These are phyloP conservation scores for Eudemis profundana DNA, from an alignment of 2,888 invertebrate genomes.

Conservation along the genomic window DNA sequence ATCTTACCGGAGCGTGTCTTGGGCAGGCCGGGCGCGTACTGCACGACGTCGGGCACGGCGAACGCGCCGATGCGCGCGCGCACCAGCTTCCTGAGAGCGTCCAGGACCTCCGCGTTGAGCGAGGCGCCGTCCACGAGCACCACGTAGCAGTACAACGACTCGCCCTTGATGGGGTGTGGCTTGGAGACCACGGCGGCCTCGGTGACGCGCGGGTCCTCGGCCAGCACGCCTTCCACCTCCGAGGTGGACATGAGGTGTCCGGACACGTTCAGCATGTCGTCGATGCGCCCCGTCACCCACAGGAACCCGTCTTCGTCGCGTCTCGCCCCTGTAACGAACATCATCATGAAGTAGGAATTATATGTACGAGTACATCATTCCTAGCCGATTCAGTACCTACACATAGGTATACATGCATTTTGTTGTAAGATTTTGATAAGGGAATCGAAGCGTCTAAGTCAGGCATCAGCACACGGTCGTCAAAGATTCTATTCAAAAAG, in stretches of 20 bases:
- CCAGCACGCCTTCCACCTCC: slow-evolving; percentile 94
- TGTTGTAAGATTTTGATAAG: no score
- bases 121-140: slow-evolving; percentile 92
- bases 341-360: no score
- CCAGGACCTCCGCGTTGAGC: slow-evolving; percentile 89
- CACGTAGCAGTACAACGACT: slow-evolving; percentile 98
- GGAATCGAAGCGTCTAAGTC: no score
- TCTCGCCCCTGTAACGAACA: slow-evolving; percentile 88
- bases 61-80: slow-evolving; percentile 97
- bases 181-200: slow-evolving; percentile 99
- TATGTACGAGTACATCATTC: no score
- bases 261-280: slow-evolving; percentile 99
- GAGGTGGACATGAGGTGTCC: slow-evolving; percentile 99
- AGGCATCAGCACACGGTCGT: no score
- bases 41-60: slow-evolving; percentile 97
- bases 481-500: no score
- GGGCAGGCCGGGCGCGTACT: slow-evolving; percentile 96
- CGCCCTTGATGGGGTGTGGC: slow-evolving; percentile 97
- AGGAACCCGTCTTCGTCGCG: slow-evolving; percentile 97
- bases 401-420: no score
- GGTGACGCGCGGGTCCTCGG: slow-evolving; percentile 91
- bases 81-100: slow-evolving; percentile 91
- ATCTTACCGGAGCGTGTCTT: slow-evolving; percentile 99
- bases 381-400: no score
- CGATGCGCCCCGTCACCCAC: slow-evolving; percentile 98